Evolutionary conservation across 2,797 vertebrate genomes (phyloP).

Genomic region (Ctenopoma kingsleyae): DNA sequence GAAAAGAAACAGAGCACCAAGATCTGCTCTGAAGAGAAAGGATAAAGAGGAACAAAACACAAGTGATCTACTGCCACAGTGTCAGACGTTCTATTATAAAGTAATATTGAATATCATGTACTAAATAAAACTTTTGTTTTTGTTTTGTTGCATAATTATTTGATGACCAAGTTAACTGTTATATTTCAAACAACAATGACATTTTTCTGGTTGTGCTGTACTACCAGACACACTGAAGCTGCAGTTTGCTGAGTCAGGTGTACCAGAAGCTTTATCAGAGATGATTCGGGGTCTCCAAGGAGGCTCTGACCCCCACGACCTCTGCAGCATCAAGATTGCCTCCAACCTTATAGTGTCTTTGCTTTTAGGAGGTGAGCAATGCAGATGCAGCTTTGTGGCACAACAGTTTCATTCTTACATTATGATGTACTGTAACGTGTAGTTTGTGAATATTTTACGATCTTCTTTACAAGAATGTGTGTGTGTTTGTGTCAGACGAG

Average conservation of each 20-base stretch:
- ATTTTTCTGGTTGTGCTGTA: background rate
- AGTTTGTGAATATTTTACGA: background rate
- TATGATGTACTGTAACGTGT: too few species aligned
- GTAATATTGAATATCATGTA: background rate
- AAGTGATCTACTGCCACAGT: background rate
- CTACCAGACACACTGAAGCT: constrained; percentile 88
- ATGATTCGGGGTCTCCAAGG: constrained; percentile 88
- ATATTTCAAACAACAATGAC: background rate
- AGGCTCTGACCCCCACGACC: constrained; percentile 86
- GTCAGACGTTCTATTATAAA: background rate
- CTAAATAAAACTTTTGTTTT: background rate
- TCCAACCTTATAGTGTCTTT: constrained; percentile 92
- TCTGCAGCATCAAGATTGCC: constrained; percentile 91
- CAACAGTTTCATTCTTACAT: background rate
- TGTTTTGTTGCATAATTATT: background rate
- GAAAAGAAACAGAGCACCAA: too few species aligned
- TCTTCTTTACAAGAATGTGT: constrained; percentile 9
- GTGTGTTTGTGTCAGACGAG: constrained; percentile 75
- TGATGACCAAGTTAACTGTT: background rate
- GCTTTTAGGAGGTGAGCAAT: constrained; percentile 89
- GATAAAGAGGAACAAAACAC: too few species aligned
- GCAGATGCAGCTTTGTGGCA: background rate
- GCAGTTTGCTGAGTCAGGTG: constrained; percentile 89
- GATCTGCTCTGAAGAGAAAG: too few species aligned
- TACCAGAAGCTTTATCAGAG: constrained; percentile 88